Percentiles rank a stretch among this genome's conserved stretches.
Conservation (phyloP, 1,140 invertebrate species). For the Nebria ingens region DNA sequence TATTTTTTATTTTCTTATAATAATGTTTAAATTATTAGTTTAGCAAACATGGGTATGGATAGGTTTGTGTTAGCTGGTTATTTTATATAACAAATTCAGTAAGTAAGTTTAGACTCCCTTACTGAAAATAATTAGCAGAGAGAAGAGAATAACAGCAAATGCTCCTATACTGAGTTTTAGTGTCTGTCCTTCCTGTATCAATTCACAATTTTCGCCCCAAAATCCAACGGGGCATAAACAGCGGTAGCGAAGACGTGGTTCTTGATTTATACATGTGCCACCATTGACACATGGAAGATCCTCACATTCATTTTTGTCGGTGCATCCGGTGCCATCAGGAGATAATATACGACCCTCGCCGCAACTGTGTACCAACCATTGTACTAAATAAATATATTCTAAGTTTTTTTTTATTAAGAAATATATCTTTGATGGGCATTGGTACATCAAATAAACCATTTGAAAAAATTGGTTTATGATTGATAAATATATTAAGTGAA, state of each 20-base stretch:
- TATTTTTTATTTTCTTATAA: too few relatives aligned
- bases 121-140: constrained; percentile 90
- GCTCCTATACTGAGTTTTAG: constrained; percentile 89
- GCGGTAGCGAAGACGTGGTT: constrained; percentile 68
- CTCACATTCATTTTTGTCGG: constrained; percentile 88
- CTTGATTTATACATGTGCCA: constrained; percentile 78
- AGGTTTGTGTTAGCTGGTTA: background rate
- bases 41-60: constrained; percentile 10
- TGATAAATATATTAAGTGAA: constrained; percentile 22
- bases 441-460: too few relatives aligned
- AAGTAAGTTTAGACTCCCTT: constrained; percentile 40
- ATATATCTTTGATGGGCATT: too few relatives aligned
- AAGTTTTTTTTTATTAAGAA: too few relatives aligned
- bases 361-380: too few relatives aligned
- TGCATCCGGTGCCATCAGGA: constrained; percentile 79
- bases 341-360: constrained; percentile 82
- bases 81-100: background rate
- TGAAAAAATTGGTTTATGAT: constrained; percentile 15
- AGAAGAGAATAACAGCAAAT: constrained; percentile 84
- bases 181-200: constrained; percentile 84
- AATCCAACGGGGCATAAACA: constrained; percentile 85
- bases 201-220: constrained; percentile 88
- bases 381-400: background rate
- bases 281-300: constrained; percentile 86
- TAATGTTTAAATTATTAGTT: constrained; percentile 18